Evolutionary conservation across 2,888 invertebrate genomes (phyloP), one percentile per base, ranked within the genome.

Genomic region (Drosophila neotestacea): DNA sequence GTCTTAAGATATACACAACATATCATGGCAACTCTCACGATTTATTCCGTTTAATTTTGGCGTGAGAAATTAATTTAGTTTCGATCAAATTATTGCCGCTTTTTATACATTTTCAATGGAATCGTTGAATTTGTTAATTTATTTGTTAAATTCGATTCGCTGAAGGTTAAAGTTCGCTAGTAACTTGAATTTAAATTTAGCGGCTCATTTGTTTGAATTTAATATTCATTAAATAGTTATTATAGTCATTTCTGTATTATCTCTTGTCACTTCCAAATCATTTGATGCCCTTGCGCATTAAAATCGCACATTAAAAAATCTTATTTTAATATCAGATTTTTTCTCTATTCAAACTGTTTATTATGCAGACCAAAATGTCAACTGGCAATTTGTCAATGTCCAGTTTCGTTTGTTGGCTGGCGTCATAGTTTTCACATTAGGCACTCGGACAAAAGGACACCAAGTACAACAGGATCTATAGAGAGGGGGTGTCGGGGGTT

Each of bases 371-470:
- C 72, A 59, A 63, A 70, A 70, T 66, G 77, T 62, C 70, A 70
- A 69, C 70, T 69, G 60, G 77, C 59, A 58, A 79, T 77, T 77
- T 73, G 69, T 80, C 77, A 74, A 62, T 47, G 64, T 67, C 66
- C 62, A 47, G 46, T 28, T 44, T 44, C 13, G 51, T 38, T 38
- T 38, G 34, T 39, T 39, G 39, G 22, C 46, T 48, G 46, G 36
- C 46, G 72, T 72, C 78, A 81, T 77, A 71, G 69, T 81, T 81
- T 74, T 67, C 58, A 44, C 74, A 79, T 81, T 77, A 81, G 63
- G 39, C 48, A 56, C 28, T 38, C 11, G 44, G 28, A 39, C 22
- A 30, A 32, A 42, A 50, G 61, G 71, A 60, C 48, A 61, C 32
- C 41, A 50, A 75, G 68, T 64, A 63, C 63, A 69, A 44, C 28